Evolutionary conservation across 2,888 invertebrate genomes (phyloP).

Genomic region (Drosophila anomelani): DNA sequence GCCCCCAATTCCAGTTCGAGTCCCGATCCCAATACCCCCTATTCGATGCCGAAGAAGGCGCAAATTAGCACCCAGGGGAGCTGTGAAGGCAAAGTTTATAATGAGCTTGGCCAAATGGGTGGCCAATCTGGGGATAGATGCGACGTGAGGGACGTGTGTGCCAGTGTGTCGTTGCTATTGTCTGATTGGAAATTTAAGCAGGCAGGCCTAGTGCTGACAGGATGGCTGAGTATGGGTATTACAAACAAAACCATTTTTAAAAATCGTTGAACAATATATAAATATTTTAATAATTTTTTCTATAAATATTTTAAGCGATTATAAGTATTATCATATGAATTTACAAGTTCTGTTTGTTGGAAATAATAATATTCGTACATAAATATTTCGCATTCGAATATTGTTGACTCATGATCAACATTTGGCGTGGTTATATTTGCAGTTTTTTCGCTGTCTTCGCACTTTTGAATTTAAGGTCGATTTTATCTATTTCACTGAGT

Average conservation of each 20-base stretch:
- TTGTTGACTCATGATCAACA: too few species aligned
- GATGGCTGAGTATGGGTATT: background rate
- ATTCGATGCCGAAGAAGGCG: constrained; percentile 20
- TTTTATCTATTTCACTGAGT: background rate
- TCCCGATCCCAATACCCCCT: constrained; percentile 10
- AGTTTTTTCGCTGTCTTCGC: too few species aligned
- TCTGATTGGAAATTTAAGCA: constrained; percentile 65
- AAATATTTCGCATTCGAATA: too few species aligned
- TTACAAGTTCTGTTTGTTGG: too few species aligned
- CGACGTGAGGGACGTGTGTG: constrained; percentile 22
- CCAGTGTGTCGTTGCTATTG: constrained; percentile 26
- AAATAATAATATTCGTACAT: too few species aligned
- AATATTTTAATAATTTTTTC: background rate
- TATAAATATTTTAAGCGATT: too few species aligned
- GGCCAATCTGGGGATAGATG: constrained; percentile 27
- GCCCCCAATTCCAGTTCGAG: background rate
- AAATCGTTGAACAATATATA: rapidly evolving
- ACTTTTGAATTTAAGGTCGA: too few species aligned
- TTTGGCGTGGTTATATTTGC: too few species aligned
- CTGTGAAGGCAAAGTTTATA: constrained; percentile 70
- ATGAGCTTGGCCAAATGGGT: constrained; percentile 61
- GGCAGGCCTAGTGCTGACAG: constrained; percentile 16
- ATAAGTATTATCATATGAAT: too few species aligned
- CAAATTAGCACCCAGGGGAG: constrained; percentile 75
- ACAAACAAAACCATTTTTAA: background rate